These are phyloP conservation scores for Muscicapa comitata DNA, from an alignment of 2,797 vertebrate genomes.

Conservation along the genomic window DNA sequence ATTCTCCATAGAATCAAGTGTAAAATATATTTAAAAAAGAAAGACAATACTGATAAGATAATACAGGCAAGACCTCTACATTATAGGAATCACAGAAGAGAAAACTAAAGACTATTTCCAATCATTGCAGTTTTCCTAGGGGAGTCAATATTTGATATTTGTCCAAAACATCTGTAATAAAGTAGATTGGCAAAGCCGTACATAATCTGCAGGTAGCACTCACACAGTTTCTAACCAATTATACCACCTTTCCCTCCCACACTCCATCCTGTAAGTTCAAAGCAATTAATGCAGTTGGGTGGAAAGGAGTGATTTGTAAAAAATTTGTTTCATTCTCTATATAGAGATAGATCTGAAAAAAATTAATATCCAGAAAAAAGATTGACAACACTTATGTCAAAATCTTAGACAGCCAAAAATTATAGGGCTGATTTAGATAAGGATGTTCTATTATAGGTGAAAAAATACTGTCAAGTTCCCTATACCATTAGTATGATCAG, in stretches of 20 bases:
- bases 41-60: background rate
- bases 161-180: background rate
- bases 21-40: background rate
- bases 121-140: background rate
- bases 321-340: background rate
- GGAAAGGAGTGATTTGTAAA: background rate
- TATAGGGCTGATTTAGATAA: background rate
- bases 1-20: accelerated
- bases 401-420: background rate
- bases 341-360: background rate
- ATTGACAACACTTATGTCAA: background rate
- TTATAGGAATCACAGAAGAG: background rate
- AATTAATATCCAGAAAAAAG: background rate
- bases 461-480: background rate
- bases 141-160: background rate
- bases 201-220: background rate
- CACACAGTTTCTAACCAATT: background rate
- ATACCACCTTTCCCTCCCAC: background rate
- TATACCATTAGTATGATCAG: accelerated
- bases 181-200: background rate
- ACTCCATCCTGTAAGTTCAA: background rate
- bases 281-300: background rate
- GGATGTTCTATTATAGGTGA: background rate
- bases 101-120: background rate
- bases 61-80: background rate